Percentiles rank a stretch among this genome's conserved stretches.
These are phyloP conservation scores for Leptinotarsa rubiginosa DNA, from an alignment of 2,888 invertebrate species.

Conservation along the genomic window DNA sequence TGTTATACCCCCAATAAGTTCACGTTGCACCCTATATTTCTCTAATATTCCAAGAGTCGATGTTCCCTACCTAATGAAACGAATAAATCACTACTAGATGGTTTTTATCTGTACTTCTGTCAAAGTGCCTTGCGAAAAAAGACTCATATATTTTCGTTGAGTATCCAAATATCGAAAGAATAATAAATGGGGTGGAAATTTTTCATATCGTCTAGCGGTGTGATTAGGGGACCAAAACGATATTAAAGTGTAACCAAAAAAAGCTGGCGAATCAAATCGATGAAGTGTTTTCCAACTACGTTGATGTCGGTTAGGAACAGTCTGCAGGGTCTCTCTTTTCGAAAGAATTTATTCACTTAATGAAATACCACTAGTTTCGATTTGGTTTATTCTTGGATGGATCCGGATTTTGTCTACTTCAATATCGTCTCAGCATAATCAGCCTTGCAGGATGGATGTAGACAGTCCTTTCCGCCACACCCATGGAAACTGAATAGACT, in stretches of 20 bases:
- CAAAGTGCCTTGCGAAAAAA: conserved; percentile 5
- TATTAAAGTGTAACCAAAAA: conserved; percentile 6
- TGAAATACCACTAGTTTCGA: too few relatives aligned
- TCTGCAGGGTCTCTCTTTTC: too few relatives aligned
- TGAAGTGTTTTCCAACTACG: not conserved
- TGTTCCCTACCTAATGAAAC: not conserved
- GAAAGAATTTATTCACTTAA: too few relatives aligned
- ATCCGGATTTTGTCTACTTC: too few relatives aligned
- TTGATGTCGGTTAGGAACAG: not conserved
- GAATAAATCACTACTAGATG: conserved; percentile 3
- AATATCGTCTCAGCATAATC: too few relatives aligned
- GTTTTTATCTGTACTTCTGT: conserved; percentile 16
- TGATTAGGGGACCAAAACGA: conserved; percentile 8
- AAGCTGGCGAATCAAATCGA: conserved; percentile 7
- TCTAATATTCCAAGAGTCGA: not conserved
- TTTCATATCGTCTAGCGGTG: conserved; percentile 5
- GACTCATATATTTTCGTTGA: conserved; percentile 3
- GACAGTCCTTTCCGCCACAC: too few relatives aligned
- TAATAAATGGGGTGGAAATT: conserved; percentile 20
- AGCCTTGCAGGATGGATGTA: too few relatives aligned
- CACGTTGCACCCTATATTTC: not conserved
- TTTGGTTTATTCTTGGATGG: too few relatives aligned
- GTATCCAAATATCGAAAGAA: conserved; percentile 10
- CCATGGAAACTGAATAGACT: too few relatives aligned
- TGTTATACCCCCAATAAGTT: not conserved